A percentile compares a stretch with the other conserved stretches of the same genome.
phyloP scores from a whole-genome alignment of 2,888 invertebrate genomes.

The Ormyrus rosae region DNA sequence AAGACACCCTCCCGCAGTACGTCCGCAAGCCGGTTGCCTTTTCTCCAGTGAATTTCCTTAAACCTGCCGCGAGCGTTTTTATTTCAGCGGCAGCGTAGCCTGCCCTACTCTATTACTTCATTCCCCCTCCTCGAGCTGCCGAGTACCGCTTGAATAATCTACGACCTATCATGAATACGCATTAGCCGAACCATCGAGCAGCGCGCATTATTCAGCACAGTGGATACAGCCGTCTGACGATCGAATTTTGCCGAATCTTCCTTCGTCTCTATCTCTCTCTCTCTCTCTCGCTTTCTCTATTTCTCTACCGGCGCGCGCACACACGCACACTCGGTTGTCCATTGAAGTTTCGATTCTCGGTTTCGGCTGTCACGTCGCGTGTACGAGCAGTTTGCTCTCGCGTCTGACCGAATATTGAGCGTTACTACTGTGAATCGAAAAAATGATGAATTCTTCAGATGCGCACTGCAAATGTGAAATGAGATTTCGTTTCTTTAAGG shows the following conservation, averaged over 20 bases:
- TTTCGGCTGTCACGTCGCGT: background rate
- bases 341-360: background rate
- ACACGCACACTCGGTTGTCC: too few relatives aligned
- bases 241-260: conserved; percentile 49
- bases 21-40: too few relatives aligned
- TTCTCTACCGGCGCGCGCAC: too few relatives aligned
- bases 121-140: background rate
- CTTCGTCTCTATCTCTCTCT: too few relatives aligned
- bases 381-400: too few relatives aligned
- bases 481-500: too few relatives aligned
- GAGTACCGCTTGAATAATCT: conserved; percentile 46
- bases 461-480: background rate
- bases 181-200: conserved; percentile 49
- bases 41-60: too few relatives aligned
- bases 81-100: too few relatives aligned
- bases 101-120: background rate
- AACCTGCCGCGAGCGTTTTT: too few relatives aligned
- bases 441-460: background rate
- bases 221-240: conserved; percentile 2
- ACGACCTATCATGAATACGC: conserved; percentile 54
- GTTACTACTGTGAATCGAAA: conserved; percentile 10
- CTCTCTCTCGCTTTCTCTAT: too few relatives aligned
- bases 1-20: too few relatives aligned
- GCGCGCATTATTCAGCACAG: conserved; percentile 43
- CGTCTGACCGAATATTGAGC: background rate